Evolutionary conservation across 2,797 vertebrate genomes (phyloP).

Genomic region (Pyrocephalus nanus): DNA sequence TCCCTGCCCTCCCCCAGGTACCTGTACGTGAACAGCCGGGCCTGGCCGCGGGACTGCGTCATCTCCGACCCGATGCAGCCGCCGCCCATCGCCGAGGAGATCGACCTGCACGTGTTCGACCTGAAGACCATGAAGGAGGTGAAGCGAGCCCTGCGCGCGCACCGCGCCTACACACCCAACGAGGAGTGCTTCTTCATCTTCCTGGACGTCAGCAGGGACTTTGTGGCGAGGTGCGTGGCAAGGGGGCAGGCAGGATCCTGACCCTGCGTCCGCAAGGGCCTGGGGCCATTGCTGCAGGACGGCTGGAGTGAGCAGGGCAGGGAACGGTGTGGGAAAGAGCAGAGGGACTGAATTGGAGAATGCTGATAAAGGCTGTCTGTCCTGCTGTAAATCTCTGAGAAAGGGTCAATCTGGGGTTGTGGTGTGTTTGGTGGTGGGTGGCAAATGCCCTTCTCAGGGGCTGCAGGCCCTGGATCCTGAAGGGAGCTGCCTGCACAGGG

Average conservation of each 20-base stretch:
- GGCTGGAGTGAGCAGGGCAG: not conserved
- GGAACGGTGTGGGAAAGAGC: not conserved
- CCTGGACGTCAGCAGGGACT: conserved; percentile 95
- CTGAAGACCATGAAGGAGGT: conserved; percentile 93
- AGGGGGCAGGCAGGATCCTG: not conserved
- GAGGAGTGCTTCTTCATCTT: conserved; percentile 99
- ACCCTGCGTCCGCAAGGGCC: accelerated
- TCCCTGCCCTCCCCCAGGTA: conserved; percentile 78
- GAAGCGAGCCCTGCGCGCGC: conserved; percentile 87
- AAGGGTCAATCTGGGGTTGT: not conserved
- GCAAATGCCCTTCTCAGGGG: not conserved
- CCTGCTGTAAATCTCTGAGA: not conserved
- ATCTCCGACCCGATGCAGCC: conserved; percentile 96
- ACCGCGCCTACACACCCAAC: conserved; percentile 93
- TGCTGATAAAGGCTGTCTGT: not conserved
- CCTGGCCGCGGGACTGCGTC: conserved; percentile 90
- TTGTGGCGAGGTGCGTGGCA: conserved; percentile 88
- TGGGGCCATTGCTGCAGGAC: accelerated
- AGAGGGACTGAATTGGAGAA: not conserved
- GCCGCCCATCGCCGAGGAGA: conserved; percentile 94
- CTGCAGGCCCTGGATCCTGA: not conserved
- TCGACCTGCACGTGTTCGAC: conserved; percentile 93
- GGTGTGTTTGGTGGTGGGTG: not conserved
- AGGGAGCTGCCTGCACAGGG: not conserved
- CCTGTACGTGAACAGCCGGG: conserved; percentile 94